These are phyloP conservation scores for Axis porcinus DNA, from an alignment of 2,113 vertebrate genomes.

Conservation along the genomic window DNA sequence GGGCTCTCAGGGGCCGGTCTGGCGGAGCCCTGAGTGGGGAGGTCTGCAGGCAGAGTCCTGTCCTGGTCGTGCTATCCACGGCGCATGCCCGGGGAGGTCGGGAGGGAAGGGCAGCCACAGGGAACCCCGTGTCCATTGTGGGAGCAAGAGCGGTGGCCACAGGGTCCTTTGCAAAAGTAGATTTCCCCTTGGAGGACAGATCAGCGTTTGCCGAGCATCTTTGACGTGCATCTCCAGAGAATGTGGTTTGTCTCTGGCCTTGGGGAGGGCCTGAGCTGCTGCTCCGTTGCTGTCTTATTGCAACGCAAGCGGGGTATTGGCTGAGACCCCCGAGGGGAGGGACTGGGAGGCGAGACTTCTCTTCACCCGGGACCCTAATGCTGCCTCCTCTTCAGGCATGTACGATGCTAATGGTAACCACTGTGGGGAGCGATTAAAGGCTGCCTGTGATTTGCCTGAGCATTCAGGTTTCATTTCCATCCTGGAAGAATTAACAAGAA, in stretches of 20 bases:
- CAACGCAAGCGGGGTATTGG: background rate
- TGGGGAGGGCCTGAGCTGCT: background rate
- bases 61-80: background rate
- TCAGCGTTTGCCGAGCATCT: slow-evolving; percentile 43
- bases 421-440: background rate
- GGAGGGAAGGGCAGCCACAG: background rate
- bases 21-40: fast-evolving
- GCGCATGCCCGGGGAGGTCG: too few relatives aligned
- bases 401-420: background rate
- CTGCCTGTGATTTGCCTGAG: background rate
- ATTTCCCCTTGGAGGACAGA: slow-evolving; percentile 45
- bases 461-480: background rate
- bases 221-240: background rate
- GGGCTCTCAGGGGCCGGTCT: too few relatives aligned
- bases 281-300: background rate
- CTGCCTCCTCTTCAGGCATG: background rate
- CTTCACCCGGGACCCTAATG: background rate
- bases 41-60: fast-evolving
- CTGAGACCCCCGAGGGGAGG: background rate
- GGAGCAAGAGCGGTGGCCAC: background rate
- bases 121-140: fast-evolving
- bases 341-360: background rate
- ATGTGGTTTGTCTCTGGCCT: slow-evolving; percentile 44
- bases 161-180: background rate
- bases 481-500: background rate